These are phyloP conservation scores for Physeter macrocephalus DNA, from an alignment of 2,113 vertebrate genomes.

Conservation along the genomic window DNA sequence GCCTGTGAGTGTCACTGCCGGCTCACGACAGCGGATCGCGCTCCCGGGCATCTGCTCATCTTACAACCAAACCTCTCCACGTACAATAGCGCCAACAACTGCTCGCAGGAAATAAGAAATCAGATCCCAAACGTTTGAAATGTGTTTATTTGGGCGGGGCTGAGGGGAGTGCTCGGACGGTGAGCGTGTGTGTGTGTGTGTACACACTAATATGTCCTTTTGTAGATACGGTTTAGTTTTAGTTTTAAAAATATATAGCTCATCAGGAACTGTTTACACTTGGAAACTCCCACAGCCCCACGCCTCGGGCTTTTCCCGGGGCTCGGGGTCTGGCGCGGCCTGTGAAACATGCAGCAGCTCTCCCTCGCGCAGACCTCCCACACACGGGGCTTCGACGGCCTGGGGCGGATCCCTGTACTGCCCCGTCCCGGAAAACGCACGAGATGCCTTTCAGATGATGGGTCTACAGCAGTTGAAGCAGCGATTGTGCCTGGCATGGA, in stretches of 20 bases:
- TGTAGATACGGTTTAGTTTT: not conserved
- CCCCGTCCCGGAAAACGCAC: constrained; percentile 40
- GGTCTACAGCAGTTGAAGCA: not conserved
- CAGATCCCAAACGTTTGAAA: constrained; percentile 22
- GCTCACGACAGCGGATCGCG: not conserved
- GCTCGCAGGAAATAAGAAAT: constrained; percentile 26
- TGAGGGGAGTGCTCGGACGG: not conserved
- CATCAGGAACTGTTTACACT: not conserved
- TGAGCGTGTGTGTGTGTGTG: fast-evolving
- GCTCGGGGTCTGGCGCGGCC: not conserved
- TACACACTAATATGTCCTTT: not conserved
- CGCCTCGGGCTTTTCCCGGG: not conserved
- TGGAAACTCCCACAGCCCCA: not conserved
- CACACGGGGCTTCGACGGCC: constrained; percentile 8
- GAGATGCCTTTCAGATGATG: constrained; percentile 38
- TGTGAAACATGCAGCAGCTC: not conserved
- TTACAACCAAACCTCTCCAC: not conserved
- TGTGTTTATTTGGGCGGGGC: not conserved
- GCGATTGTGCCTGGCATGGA: constrained; percentile 24
- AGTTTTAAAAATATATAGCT: not conserved
- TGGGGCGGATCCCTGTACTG: constrained; percentile 42
- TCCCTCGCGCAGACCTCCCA: constrained; percentile 20
- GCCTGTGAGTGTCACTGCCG: not conserved
- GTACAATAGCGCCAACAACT: not conserved
- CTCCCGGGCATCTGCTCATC: not conserved